Conservation (phyloP, 1,140 invertebrate species). For the Nebria ingens region DNA sequence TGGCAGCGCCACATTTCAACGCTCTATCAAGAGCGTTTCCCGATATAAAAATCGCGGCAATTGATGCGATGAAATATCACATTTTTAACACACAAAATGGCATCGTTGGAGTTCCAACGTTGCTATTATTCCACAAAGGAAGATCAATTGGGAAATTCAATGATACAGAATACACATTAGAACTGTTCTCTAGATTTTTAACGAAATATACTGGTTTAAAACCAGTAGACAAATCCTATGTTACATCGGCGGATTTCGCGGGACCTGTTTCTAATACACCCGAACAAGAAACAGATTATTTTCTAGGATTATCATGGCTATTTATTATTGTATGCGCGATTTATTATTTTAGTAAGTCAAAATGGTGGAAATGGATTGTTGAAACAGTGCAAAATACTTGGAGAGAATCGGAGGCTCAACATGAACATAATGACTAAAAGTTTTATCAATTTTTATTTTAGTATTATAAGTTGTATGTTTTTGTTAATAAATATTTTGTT, state of each 20-base stretch:
- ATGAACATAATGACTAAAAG: conserved; percentile 51
- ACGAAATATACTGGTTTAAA: conserved; percentile 64
- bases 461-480: no score
- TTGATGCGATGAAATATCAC: conserved; percentile 79
- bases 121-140: conserved; percentile 89
- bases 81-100: conserved; percentile 87
- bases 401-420: conserved; percentile 82
- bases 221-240: conserved; percentile 49
- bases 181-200: conserved; percentile 73
- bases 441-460: no score
- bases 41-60: conserved; percentile 74
- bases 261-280: conserved; percentile 68
- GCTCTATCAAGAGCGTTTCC: conserved; percentile 77
- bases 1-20: conserved; percentile 83
- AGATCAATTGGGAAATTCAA: conserved; percentile 79
- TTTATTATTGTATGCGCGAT: conserved; percentile 70
- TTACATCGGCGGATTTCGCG: conserved; percentile 65
- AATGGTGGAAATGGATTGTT: conserved; percentile 67
- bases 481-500: conserved; percentile 13
- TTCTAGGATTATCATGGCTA: conserved; percentile 71
- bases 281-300: conserved; percentile 67
- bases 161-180: conserved; percentile 67
- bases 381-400: conserved; percentile 80
- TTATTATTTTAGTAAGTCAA: conserved; percentile 69
- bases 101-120: conserved; percentile 84